Evolutionary conservation across 2,797 vertebrate genomes (phyloP).

Genomic region (Betta splendens): DNA sequence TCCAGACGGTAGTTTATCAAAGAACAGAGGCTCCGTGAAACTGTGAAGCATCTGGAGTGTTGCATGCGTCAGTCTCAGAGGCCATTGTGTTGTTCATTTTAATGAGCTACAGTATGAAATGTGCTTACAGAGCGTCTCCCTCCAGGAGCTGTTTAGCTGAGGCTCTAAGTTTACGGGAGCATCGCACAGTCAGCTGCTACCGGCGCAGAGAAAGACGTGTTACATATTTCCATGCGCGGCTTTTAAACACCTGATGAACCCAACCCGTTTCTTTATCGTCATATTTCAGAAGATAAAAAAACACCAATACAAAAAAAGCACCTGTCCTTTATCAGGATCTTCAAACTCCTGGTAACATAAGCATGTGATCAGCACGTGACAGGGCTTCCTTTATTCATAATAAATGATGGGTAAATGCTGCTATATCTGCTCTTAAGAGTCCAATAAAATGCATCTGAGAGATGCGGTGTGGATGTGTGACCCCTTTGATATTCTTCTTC

Average conservation of each 20-base stretch:
- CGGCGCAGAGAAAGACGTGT: conserved; percentile 1
- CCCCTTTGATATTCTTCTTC: conserved; percentile 17
- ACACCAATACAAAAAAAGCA: background rate
- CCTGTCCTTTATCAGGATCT: background rate
- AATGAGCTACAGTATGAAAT: conserved; percentile 53
- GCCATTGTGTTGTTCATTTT: conserved; percentile 27
- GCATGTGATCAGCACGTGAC: background rate
- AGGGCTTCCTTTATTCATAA: background rate
- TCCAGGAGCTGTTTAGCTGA: conserved; percentile 39
- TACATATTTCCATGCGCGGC: background rate
- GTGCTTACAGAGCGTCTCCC: conserved; percentile 42
- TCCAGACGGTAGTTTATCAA: conserved; percentile 16
- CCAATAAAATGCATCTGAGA: background rate
- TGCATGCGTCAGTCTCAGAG: conserved; percentile 21
- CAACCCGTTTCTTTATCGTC: background rate
- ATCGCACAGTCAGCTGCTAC: conserved; percentile 41
- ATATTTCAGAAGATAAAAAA: background rate
- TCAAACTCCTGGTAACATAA: background rate
- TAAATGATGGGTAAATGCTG: too few species aligned
- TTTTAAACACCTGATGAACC: background rate
- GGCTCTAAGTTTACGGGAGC: conserved; percentile 11
- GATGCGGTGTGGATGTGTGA: conserved; percentile 12
- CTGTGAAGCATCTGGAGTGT: conserved; percentile 6
- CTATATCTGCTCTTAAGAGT: background rate
- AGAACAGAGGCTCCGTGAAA: conserved; percentile 17